phyloP scores from a whole-genome alignment of 2,113 vertebrate species.

The Grammomys dolichurus region DNA sequence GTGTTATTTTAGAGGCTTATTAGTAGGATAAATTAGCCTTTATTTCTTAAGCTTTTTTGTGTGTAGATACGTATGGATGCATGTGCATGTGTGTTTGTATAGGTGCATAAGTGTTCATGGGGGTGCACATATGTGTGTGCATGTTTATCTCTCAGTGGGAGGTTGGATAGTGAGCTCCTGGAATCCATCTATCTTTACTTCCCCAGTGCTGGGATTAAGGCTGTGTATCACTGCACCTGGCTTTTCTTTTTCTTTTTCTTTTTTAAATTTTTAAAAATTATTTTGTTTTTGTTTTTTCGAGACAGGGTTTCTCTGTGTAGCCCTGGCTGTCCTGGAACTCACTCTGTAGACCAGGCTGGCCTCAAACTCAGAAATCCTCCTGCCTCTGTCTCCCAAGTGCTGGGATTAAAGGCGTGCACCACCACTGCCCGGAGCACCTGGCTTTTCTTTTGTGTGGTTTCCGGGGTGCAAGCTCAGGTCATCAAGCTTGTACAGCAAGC shows the following conservation, averaged over 20 bases:
- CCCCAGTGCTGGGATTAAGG: not conserved
- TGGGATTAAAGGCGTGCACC: not conserved
- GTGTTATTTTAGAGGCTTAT: slow-evolving; percentile 58
- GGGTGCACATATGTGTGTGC: not conserved
- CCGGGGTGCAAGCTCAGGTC: not conserved
- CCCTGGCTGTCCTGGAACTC: no score
- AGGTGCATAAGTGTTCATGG: not conserved
- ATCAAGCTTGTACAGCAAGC: not conserved
- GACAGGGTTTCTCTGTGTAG: no score
- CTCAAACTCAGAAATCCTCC: no score
- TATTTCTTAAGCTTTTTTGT: slow-evolving; percentile 1
- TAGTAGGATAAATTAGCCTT: slow-evolving; percentile 56
- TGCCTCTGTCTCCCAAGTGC: not conserved
- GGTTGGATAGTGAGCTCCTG: no score
- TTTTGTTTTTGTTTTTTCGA: no score
- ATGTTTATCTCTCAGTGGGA: not conserved
- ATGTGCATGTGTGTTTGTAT: not conserved
- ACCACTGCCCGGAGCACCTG: no score
- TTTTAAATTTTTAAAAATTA: no score
- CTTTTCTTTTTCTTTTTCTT: not conserved
- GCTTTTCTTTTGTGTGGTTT: not conserved
- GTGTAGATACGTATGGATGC: not conserved
- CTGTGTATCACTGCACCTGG: no score
- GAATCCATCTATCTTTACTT: not conserved
- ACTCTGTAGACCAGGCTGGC: no score